Percentiles rank a stretch among this genome's conserved stretches.
Conservation (phyloP, 2,797 vertebrate genomes). For the Loriculus beryllinus region DNA sequence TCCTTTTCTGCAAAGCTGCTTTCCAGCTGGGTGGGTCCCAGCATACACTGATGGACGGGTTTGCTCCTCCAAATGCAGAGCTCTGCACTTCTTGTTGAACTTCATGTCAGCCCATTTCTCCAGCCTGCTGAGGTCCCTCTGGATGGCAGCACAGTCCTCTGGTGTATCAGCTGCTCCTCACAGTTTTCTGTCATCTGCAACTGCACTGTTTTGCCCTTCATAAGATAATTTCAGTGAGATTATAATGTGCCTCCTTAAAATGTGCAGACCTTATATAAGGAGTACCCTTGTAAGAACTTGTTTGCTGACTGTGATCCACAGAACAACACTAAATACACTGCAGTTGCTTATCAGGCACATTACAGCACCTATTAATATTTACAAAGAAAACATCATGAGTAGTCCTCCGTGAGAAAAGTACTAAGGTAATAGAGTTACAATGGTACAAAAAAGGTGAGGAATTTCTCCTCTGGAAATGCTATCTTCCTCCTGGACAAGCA, state of each 20-base stretch:
- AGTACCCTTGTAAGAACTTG: neutral
- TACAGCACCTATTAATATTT: neutral
- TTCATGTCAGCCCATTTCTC: neutral
- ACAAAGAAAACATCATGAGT: neutral
- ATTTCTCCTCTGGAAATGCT: neutral
- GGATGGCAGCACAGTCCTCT: neutral
- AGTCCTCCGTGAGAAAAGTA: neutral
- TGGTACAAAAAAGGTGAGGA: neutral
- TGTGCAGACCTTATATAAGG: neutral
- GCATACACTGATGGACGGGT: accelerated
- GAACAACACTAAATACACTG: neutral
- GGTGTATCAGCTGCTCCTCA: neutral
- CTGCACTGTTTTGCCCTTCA: neutral
- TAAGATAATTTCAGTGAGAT: neutral
- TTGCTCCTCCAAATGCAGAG: neutral
- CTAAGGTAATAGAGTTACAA: neutral
- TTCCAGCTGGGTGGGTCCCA: neutral
- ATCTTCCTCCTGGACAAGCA: neutral
- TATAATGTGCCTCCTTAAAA: neutral
- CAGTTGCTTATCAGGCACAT: neutral
- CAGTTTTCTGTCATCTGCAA: neutral
- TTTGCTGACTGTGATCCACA: neutral
- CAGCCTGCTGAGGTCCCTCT: neutral
- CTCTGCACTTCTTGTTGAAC: neutral
- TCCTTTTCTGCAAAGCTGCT: neutral